These are phyloP conservation scores for Charadrius vociferus DNA, from an alignment of 2,113 vertebrate species.

Conservation along the genomic window DNA sequence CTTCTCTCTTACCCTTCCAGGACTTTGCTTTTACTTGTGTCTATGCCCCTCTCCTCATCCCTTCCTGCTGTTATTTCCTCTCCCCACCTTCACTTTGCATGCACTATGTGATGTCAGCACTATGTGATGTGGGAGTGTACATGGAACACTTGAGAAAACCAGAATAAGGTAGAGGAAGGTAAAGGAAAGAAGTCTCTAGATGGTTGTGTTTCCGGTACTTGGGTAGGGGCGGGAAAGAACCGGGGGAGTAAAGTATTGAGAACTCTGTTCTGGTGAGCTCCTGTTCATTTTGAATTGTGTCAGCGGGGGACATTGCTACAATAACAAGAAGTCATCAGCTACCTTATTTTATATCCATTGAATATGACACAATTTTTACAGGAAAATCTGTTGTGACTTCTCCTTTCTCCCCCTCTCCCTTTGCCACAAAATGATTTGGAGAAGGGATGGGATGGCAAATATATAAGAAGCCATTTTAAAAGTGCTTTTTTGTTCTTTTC, in stretches of 20 bases:
- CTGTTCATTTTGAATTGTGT: background rate
- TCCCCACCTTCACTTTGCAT: background rate
- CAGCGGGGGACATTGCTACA: background rate
- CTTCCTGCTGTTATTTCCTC: background rate
- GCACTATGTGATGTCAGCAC: background rate
- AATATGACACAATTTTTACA: background rate
- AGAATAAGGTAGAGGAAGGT: background rate
- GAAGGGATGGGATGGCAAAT: background rate
- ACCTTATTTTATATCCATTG: background rate
- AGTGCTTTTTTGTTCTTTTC: conserved; percentile 66
- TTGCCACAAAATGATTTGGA: background rate
- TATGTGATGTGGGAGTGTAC: background rate
- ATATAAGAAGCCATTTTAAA: conserved; percentile 60
- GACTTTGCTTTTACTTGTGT: background rate
- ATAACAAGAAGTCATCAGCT: background rate
- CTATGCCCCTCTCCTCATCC: background rate
- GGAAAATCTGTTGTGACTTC: conserved; percentile 20
- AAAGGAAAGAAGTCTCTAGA: background rate
- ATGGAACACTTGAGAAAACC: background rate
- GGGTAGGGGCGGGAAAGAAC: accelerated
- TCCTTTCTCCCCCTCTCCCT: background rate
- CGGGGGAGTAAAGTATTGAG: background rate
- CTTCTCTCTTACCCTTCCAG: background rate
- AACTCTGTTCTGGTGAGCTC: background rate
- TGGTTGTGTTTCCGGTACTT: background rate